These are phyloP conservation scores for Lamprologus callipterus DNA, from an alignment of 2,113 vertebrate species.

Conservation along the genomic window DNA sequence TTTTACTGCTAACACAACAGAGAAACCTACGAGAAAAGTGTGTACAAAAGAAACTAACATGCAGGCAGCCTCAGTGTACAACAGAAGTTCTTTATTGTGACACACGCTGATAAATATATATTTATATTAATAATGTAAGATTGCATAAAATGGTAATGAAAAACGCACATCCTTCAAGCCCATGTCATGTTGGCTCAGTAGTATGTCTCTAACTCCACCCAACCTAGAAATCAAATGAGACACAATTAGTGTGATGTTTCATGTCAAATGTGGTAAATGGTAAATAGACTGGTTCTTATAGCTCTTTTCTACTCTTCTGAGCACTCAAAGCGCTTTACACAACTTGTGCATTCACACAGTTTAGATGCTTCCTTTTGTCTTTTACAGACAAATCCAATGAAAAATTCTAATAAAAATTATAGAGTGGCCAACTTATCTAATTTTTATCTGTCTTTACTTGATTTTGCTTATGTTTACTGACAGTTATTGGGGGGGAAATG, in stretches of 20 bases:
- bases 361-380: background rate
- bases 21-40: background rate
- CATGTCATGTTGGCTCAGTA: slow-evolving; percentile 63
- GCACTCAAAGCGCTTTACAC: background rate
- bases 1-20: background rate
- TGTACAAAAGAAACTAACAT: background rate
- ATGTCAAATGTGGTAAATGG: background rate
- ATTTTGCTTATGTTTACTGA: background rate
- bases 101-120: slow-evolving; percentile 36
- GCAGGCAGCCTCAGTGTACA: background rate
- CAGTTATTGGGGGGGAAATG: background rate
- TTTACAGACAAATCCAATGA: accelerated
- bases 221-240: slow-evolving; percentile 68
- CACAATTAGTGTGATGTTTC: background rate
- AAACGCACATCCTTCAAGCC: background rate
- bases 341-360: background rate
- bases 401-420: background rate
- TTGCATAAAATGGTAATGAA: slow-evolving; percentile 37
- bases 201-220: slow-evolving; percentile 82
- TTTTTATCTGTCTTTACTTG: background rate
- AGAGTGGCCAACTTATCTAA: background rate
- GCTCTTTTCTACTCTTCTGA: background rate
- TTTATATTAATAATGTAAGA: slow-evolving; percentile 48
- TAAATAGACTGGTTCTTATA: background rate
- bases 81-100: slow-evolving; percentile 52